Conservation (phyloP, 2,888 invertebrate genomes). For the Tinea pellionella region DNA sequence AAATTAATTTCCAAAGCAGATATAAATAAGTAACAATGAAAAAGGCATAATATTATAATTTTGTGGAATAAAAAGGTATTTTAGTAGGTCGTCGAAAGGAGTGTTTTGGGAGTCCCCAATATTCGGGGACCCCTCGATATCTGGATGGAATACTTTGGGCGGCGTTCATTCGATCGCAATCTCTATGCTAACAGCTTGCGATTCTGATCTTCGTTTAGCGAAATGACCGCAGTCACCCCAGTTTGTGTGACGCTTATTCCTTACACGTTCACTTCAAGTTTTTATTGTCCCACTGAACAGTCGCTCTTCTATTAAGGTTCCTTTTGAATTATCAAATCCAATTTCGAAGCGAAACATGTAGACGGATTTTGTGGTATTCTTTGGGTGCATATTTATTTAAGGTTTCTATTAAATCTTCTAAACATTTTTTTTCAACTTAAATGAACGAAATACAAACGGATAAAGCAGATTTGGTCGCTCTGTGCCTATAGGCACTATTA, state of each 20-base stretch:
- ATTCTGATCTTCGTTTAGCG: slow-evolving; percentile 71
- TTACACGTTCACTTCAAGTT: slow-evolving; percentile 64
- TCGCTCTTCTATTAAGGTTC: slow-evolving; percentile 43
- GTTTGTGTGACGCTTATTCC: slow-evolving; percentile 62
- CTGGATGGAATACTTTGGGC: slow-evolving; percentile 61
- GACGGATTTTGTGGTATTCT: neutral
- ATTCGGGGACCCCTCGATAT: slow-evolving; percentile 53
- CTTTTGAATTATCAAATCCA: slow-evolving; percentile 24
- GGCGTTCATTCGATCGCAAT: slow-evolving; percentile 67
- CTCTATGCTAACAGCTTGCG: slow-evolving; percentile 70
- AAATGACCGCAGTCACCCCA: slow-evolving; percentile 67
- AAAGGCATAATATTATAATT: slow-evolving; percentile 2
- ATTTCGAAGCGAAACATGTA: slow-evolving; percentile 26
- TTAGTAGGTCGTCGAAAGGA: slow-evolving; percentile 50
- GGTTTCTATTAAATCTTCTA: neutral
- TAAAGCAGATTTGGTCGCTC: too few relatives aligned
- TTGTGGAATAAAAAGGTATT: slow-evolving; percentile 29
- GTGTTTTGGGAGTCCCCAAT: slow-evolving; percentile 58
- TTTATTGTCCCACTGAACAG: slow-evolving; percentile 55
- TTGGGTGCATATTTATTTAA: neutral
- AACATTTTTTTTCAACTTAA: neutral
- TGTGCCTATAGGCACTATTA: too few relatives aligned
- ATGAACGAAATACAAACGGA: too few relatives aligned
- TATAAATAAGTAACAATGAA: neutral
- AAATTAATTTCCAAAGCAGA: too few relatives aligned